Evolutionary conservation across 2,797 vertebrate species (phyloP).

Genomic region (Moxostoma hubbsi): DNA sequence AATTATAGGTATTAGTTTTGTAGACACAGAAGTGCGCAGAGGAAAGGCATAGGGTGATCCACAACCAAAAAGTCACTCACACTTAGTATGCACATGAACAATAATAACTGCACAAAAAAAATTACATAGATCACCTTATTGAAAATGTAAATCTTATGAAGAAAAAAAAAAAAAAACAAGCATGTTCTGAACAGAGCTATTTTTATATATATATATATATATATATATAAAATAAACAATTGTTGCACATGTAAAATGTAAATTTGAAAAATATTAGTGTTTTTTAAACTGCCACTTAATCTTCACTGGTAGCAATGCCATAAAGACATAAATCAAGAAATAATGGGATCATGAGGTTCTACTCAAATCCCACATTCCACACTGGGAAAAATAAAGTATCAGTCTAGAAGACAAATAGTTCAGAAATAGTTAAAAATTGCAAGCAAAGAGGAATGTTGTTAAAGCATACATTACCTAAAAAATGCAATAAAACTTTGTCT

Average conservation of each 20-base stretch:
- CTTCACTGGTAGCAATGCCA: background rate
- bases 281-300: background rate
- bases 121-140: conserved; percentile 1
- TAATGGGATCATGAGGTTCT: background rate
- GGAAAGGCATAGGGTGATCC: conserved; percentile 50
- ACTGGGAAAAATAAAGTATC: background rate
- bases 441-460: conserved; percentile 29
- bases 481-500: background rate
- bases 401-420: conserved; percentile 4
- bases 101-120: conserved; percentile 16
- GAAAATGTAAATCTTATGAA: background rate
- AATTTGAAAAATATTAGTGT: background rate
- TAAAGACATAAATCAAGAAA: conserved; percentile 14
- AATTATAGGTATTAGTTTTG: conserved; percentile 38
- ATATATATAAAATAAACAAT: background rate
- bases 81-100: conserved; percentile 33
- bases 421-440: background rate
- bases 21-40: conserved; percentile 77
- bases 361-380: background rate
- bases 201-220: background rate
- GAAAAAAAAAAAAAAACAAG: conserved; percentile 10
- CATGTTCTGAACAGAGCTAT: background rate
- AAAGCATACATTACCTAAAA: background rate
- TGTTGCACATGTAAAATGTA: background rate
- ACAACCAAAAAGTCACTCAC: conserved; percentile 36